Evolutionary conservation across 1,140 invertebrate genomes (phyloP), one percentile per base, ranked within the genome.

Genomic region (Polyergus mexicanus): DNA sequence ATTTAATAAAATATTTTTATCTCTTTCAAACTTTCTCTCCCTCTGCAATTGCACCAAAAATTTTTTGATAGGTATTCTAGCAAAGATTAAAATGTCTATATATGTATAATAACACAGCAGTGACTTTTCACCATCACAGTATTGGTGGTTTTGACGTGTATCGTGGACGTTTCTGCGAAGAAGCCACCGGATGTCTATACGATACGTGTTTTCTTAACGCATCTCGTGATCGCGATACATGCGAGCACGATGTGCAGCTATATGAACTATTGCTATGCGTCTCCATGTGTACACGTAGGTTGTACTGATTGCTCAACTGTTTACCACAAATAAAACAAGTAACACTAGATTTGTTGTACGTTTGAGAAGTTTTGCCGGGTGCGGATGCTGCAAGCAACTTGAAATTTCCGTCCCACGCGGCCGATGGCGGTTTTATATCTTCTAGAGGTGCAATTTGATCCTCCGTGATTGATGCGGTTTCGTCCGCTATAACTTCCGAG

Each of bases 241-340:
- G 98, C 28, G 96, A 97, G 95, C 98, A 98, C 0, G 97, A 97
- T 71, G 97, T 96, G 92, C 98, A 98, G 28, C 98, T 97, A 93
- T 96, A 97, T 76, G 97, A 97, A 83, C 97, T 97, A 89, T 98
- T 98, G 91, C 98, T 97, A 92, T 98, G 98, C 19, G 98, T 98
- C 92, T 98, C 98, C 96, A 98, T 97, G 92, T 98, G 98, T 86
- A 98, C 98, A 63, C 98, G 96, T 89, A 98, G 95, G 94, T 98
- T 98, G 94, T 98, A 98, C 93, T 98, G 98, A 95, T 98, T 98
- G 94, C 97, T 98, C 47, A 98, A 95, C 83, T 98, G 97, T 94
- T 98, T 98, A 89, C 97, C 97, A 94, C 98, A 98, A 54, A 98
- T 96, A 78, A 97, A 96, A 94, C 98, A 98, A n/a, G 97, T 97